Conservation (phyloP, 1,140 invertebrate genomes). For the Mylabris phalerata region DNA sequence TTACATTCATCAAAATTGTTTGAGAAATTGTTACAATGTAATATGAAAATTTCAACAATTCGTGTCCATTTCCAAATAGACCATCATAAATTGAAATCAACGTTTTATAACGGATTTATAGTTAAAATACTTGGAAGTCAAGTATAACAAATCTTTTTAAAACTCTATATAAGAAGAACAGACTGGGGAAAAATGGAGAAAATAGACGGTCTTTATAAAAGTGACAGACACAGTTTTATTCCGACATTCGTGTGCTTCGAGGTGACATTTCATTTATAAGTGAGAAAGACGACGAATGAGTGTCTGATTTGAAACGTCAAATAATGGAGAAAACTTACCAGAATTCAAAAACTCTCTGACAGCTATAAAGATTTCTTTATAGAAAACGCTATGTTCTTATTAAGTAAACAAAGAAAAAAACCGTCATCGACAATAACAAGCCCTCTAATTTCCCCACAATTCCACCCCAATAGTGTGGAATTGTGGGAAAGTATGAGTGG, state of each 20-base stretch:
- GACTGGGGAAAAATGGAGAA: constrained; percentile 3
- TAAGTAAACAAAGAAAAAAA: too few species aligned
- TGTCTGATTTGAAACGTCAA: constrained; percentile 23
- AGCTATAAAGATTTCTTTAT: constrained; percentile 11
- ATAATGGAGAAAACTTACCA: constrained; percentile 5
- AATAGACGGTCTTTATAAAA: constrained; percentile 4
- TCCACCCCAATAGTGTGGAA: too few species aligned
- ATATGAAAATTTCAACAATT: constrained; percentile 10
- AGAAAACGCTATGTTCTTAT: neutral
- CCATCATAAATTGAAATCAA: constrained; percentile 17
- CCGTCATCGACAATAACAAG: too few species aligned
- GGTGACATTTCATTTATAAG: constrained; percentile 27
- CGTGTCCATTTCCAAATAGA: constrained; percentile 9
- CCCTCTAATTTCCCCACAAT: too few species aligned
- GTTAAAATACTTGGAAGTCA: constrained; percentile 9
- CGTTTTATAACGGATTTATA: constrained; percentile 11
- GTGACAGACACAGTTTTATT: constrained; percentile 14
- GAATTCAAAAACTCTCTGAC: constrained; percentile 3
- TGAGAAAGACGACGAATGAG: too few species aligned
- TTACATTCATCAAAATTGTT: too few species aligned
- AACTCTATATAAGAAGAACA: too few species aligned
- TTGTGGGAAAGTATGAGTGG: too few species aligned
- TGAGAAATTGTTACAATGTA: too few species aligned
- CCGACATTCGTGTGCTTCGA: constrained; percentile 16
- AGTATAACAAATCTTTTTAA: constrained; percentile 12